Evolutionary conservation across 2,888 invertebrate species (phyloP), one percentile per base, ranked within the genome.

Genomic region (Ormyrus labotus): DNA sequence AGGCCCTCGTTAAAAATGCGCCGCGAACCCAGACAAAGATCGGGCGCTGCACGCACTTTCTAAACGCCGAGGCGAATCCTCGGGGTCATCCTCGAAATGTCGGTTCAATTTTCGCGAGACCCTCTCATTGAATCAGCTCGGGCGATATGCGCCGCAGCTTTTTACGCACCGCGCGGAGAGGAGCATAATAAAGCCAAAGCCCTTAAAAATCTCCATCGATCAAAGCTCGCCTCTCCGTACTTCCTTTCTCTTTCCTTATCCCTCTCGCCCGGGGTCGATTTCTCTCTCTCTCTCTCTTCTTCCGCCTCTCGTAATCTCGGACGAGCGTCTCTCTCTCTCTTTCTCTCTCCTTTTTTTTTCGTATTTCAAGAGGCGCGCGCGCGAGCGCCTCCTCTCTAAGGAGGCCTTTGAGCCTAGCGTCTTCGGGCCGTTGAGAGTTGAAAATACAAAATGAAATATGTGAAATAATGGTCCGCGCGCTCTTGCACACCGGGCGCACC

Each of bases 381-480:
- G 81, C 83, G 78, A 72, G 78, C 72, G 68, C 6, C 57, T 51
- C 19, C 65, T 68, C 68, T 68, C 55, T 65, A 82, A 71, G 72
- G 80, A 84, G 85, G 87, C 87, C 88, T 86, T 84, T 85, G 85
- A 87, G 87, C 19, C 86, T 84, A 83, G 84, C 84, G 84, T 88
- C 86, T 88, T 86, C 85, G 84, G 19, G 84, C 83, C 69, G 69
- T 76, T 55, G 69, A 19, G 19, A 67, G 79, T 63, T 83, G 85
- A 87, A 89, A 88, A 88, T 85, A 88, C 87, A 90, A 90, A 90
- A 90, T 90, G 88, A 90, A 90, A 90, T 90, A 90, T 90, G 19
- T 19, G 89, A 90, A 90, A 90, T 90, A 90, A 90, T 90, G 90
- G 89, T 88, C 88, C 89, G 88, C 88, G 89, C 88, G 89, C 90